Conservation (phyloP, 2,888 invertebrate genomes). For the Drosophila yooni region DNA sequence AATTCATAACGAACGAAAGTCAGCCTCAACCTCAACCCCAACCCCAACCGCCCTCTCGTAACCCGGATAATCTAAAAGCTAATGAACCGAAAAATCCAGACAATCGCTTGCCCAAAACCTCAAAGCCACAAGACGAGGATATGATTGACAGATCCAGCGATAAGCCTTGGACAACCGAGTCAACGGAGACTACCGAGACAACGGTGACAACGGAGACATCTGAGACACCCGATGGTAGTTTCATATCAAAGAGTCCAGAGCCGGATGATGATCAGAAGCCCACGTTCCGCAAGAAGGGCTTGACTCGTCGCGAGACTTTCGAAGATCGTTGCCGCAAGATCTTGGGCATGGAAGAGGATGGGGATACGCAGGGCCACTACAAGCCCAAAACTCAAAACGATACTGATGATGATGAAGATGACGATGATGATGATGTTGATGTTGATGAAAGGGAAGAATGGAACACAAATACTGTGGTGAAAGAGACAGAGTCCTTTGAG, state of each 20-base stretch:
- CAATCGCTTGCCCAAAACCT: background rate
- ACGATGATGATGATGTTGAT: conserved; percentile 35
- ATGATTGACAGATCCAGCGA: conserved; percentile 28
- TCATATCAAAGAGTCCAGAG: conserved; percentile 68
- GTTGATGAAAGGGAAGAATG: conserved; percentile 42
- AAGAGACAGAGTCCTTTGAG: conserved; percentile 63
- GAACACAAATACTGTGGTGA: conserved; percentile 20
- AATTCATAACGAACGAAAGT: conserved; percentile 71
- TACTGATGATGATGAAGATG: conserved; percentile 21
- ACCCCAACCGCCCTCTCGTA: conserved; percentile 9
- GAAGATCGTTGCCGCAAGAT: conserved; percentile 90
- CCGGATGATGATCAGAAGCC: conserved; percentile 67
- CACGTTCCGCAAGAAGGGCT: conserved; percentile 86
- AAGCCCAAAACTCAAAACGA: conserved; percentile 40
- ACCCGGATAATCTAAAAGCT: conserved; percentile 1
- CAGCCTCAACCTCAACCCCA: conserved; percentile 13
- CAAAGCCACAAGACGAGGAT: conserved; percentile 23
- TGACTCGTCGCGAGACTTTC: conserved; percentile 89
- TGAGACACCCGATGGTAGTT: conserved; percentile 76
- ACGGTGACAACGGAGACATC: conserved; percentile 18
- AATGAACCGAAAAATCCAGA: background rate
- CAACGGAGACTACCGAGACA: background rate
- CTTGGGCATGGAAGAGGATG: conserved; percentile 87
- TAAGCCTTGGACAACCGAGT: conserved; percentile 4
- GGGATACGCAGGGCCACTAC: conserved; percentile 79